phyloP scores from a whole-genome alignment of 2,113 vertebrate species.

The Carlito syrichta region DNA sequence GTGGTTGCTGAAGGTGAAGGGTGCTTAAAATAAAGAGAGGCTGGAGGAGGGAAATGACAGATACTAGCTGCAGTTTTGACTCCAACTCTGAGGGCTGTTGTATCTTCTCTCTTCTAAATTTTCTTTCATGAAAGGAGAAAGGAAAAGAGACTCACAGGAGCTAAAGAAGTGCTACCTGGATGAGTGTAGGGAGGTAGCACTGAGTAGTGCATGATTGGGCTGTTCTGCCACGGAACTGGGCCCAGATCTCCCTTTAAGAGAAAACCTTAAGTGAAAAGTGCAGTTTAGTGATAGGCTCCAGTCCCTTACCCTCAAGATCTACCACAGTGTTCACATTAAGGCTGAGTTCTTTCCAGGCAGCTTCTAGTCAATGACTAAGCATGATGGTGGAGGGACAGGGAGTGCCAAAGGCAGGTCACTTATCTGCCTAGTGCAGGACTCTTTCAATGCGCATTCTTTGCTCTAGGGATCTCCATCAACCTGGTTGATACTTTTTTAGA shows the following conservation, averaged over 20 bases:
- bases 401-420: neutral
- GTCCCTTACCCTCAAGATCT: neutral
- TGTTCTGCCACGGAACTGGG: neutral
- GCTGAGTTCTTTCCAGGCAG: neutral
- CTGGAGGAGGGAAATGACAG: no score
- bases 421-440: neutral
- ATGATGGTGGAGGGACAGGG: accelerated
- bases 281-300: no score
- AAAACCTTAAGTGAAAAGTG: neutral
- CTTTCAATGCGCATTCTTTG: accelerated
- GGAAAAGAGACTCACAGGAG: neutral
- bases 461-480: neutral
- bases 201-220: accelerated
- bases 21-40: neutral
- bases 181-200: no score
- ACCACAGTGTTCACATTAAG: no score
- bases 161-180: accelerated
- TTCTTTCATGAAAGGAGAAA: neutral
- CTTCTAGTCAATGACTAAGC: neutral
- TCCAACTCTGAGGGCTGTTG: no score
- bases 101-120: neutral
- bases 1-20: neutral
- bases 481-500: neutral
- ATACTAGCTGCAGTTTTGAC: neutral
- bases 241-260: neutral